Evolutionary conservation across 2,888 invertebrate species (phyloP).

Genomic region (Coelopa pilipes): DNA sequence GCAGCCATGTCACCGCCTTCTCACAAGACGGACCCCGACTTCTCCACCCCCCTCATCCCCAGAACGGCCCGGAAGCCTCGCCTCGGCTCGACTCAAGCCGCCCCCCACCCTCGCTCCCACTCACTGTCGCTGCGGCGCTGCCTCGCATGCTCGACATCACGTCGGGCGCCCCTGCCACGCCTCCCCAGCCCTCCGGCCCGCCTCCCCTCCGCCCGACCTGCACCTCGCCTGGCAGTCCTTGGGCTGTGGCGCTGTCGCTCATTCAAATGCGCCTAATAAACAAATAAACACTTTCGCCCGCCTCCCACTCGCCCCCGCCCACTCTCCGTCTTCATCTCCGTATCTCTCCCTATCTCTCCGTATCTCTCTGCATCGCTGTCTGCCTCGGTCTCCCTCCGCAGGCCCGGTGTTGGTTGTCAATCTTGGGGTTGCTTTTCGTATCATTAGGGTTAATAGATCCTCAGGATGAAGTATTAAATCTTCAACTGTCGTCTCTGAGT

Average conservation of each 20-base stretch:
- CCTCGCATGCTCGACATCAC: too few species aligned
- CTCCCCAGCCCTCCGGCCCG: not conserved
- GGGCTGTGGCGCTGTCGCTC: not conserved
- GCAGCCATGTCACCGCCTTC: too few species aligned
- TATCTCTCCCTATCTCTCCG: too few species aligned
- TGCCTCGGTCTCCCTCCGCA: too few species aligned
- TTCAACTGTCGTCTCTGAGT: conserved; percentile 26
- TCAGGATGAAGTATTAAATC: conserved; percentile 35
- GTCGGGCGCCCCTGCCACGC: too few species aligned
- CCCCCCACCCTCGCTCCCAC: not conserved
- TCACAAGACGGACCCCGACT: not conserved
- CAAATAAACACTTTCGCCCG: conserved; percentile 8
- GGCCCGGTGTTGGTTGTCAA: not conserved
- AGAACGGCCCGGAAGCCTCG: not conserved
- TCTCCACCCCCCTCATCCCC: not conserved
- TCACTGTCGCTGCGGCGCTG: not conserved
- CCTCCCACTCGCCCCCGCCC: not conserved
- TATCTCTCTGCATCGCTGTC: too few species aligned
- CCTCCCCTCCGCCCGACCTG: not conserved
- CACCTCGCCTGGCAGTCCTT: not conserved
- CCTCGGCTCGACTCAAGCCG: not conserved
- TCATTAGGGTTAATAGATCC: conserved; percentile 43
- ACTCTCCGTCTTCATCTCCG: not conserved
- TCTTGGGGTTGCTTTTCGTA: conserved; percentile 15
- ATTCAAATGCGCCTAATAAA: conserved; percentile 1